Evolutionary conservation across 1,140 invertebrate species (phyloP).

Genomic region (Diabrotica virgifera): DNA sequence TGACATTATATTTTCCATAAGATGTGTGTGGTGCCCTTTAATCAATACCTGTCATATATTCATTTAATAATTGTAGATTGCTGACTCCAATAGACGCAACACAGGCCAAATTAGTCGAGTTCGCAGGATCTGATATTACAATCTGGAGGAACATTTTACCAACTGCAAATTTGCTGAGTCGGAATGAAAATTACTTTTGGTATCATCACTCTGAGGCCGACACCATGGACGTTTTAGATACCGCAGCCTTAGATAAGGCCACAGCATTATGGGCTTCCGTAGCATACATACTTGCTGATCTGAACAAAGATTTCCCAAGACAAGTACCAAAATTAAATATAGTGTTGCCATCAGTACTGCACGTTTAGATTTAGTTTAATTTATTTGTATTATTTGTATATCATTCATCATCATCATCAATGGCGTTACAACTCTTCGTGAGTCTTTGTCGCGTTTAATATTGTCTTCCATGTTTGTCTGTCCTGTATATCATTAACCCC

Average conservation of each 20-base stretch:
- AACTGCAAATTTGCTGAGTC: conserved; percentile 62
- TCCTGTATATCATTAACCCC: too few species aligned
- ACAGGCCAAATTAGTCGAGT: conserved; percentile 35
- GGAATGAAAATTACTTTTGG: conserved; percentile 73
- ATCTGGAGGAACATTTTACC: conserved; percentile 62
- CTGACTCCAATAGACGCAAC: conserved; percentile 56
- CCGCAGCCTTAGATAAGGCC: conserved; percentile 62
- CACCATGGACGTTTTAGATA: conserved; percentile 69
- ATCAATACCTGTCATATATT: too few species aligned
- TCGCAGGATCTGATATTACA: conserved; percentile 62
- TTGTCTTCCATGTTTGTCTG: too few species aligned
- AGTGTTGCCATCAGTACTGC: too few species aligned
- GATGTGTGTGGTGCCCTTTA: too few species aligned
- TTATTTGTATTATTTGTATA: too few species aligned
- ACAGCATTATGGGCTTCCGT: conserved; percentile 71
- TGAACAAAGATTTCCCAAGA: conserved; percentile 63
- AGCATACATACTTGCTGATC: conserved; percentile 70
- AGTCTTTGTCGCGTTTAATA: too few species aligned
- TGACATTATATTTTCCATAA: too few species aligned
- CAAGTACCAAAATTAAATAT: background rate
- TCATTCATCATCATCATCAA: too few species aligned
- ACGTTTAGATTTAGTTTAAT: too few species aligned
- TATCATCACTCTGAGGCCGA: conserved; percentile 79
- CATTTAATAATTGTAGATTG: conserved; percentile 44
- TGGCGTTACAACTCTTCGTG: too few species aligned